Evolutionary conservation across 2,888 invertebrate genomes (phyloP).

Genomic region (Epistrophella euchroma): DNA sequence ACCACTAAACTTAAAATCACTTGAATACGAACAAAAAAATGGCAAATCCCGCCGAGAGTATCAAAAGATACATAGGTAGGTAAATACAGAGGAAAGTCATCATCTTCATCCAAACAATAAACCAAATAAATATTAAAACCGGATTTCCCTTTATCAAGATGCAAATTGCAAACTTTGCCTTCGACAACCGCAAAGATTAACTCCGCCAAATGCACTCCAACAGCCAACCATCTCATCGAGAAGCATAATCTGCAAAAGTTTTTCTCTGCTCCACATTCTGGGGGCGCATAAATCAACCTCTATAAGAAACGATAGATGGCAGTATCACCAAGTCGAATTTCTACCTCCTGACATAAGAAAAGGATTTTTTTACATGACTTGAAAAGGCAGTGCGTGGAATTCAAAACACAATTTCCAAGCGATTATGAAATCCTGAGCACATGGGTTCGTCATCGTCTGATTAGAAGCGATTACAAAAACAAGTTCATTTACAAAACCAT

Average conservation of each 20-base stretch:
- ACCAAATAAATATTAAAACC: conserved; percentile 46
- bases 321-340: conserved; percentile 6
- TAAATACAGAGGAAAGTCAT: background rate
- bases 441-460: conserved; percentile 49
- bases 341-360: conserved; percentile 6
- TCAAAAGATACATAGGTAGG: background rate
- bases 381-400: conserved; percentile 11
- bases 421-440: conserved; percentile 60
- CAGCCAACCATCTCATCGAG: background rate
- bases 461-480: conserved; percentile 54
- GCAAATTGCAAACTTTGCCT: conserved; percentile 55
- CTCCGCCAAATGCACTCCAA: conserved; percentile 25
- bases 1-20: conserved; percentile 1
- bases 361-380: background rate
- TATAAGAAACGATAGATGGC: conserved; percentile 21
- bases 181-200: conserved; percentile 45
- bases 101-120: conserved; percentile 10
- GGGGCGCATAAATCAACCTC: conserved; percentile 51
- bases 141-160: conserved; percentile 57
- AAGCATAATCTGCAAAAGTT: conserved; percentile 51
- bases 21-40: conserved; percentile 4
- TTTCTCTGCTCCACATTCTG: conserved; percentile 46
- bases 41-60: conserved; percentile 5
- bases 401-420: conserved; percentile 27
- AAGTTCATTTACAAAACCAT: conserved; percentile 48